Base-by-base conservation (phyloP, 1,140 invertebrate species). In the Dryas iulia region DNA sequence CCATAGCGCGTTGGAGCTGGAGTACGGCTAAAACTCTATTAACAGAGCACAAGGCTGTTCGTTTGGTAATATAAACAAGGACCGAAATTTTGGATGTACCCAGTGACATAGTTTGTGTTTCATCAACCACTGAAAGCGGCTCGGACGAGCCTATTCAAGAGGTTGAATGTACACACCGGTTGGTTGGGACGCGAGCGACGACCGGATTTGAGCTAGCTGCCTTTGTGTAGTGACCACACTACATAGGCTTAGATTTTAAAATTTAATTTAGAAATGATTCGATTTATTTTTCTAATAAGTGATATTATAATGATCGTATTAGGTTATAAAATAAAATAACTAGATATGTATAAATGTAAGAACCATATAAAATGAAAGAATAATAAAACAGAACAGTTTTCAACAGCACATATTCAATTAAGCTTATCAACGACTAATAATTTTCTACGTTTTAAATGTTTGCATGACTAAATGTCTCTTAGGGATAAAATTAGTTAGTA, bases 101-200 rank as follows among this genome's bases (percentile, higher is more conserved):
- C 67, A 77, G 71, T 83, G 83, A 81, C 84, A 87, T 72, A 90
- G 87, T 90, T 90, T 90, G 81, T 84, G 77, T 90, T 88, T 81
- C 87, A 88, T 90, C 84, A 82, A 80, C 75, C 72, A 58, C 68
- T 83, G 79, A 84, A 84, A 82, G 73, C 76, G 21, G 30, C 69
- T 66, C 66, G 63, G 72, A 60, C 61, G 56, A 70, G 62, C 52
- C 78, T 75, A 82, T 82, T 83, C 82, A 81, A 80, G 77, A 70
- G 77, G 71, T 71, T 75, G 69, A 71, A 24, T 56, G 68, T 75
- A 84, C 82, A 86, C 26, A 53, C 21, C 3, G 18, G n/a, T 47
- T 47, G 18, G n/a, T 47, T 47, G 6, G 33, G 7, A 35, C 11
- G 12, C 33, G 23, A 47, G 39, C n/a, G 39, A n/a, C 18, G n/a